phyloP scores from a whole-genome alignment of 53 echinoderm and acorn worm species.

The Stichopus horrens region DNA sequence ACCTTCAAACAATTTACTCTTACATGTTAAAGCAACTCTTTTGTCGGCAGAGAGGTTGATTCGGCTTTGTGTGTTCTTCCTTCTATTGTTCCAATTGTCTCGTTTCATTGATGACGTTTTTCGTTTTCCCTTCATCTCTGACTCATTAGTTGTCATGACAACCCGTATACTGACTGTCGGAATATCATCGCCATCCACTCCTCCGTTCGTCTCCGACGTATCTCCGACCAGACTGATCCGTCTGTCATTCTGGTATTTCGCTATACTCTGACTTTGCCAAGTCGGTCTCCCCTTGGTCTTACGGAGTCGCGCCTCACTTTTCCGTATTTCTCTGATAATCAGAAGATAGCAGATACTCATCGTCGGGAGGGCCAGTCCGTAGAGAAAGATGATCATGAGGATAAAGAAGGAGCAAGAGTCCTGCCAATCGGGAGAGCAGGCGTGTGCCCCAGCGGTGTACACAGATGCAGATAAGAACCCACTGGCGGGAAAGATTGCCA shows the following conservation, averaged over 20 bases:
- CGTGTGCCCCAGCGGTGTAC: slow-evolving; percentile 18
- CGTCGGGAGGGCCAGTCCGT: slow-evolving; percentile 9
- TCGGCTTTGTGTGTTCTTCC: not conserved
- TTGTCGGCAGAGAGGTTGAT: slow-evolving; percentile 27
- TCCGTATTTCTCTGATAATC: slow-evolving; percentile 23
- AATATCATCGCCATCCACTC: not conserved
- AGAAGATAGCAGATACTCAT: slow-evolving; percentile 17
- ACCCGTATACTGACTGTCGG: slow-evolving; percentile 1
- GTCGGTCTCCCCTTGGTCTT: not conserved
- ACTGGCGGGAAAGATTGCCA: slow-evolving; percentile 19
- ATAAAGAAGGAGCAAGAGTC: slow-evolving; percentile 17
- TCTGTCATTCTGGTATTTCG: not conserved
- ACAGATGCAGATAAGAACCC: slow-evolving; percentile 8
- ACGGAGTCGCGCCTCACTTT: slow-evolving; percentile 16
- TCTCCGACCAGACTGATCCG: not conserved
- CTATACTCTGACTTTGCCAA: not conserved
- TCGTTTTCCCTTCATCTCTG: not conserved
- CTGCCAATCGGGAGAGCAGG: slow-evolving; percentile 24
- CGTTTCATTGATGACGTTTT: no score
- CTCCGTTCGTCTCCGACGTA: not conserved
- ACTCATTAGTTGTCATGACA: not conserved
- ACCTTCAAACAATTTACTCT: not conserved
- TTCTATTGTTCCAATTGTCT: not conserved
- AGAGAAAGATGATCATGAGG: slow-evolving; percentile 3
- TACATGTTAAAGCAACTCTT: slow-evolving; percentile 24